Percentiles rank a stretch among this genome's conserved stretches.
phyloP scores from a whole-genome alignment of 2,888 invertebrate species.

The Onthophagus sagittarius region DNA sequence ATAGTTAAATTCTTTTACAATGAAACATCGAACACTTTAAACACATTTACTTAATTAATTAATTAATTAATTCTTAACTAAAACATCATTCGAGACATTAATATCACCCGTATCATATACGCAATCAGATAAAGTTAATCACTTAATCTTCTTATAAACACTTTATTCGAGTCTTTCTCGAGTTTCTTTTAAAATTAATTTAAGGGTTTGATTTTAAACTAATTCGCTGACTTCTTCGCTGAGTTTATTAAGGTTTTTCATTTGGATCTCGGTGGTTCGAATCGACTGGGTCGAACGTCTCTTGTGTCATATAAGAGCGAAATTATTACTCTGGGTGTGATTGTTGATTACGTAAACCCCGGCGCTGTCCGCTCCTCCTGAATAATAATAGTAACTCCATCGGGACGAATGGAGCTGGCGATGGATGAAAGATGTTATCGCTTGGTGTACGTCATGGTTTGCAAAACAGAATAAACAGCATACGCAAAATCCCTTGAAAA shows the following conservation, averaged over 20 bases:
- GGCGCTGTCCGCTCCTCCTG: constrained; percentile 39
- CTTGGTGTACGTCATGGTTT: constrained; percentile 66
- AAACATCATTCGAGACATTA: too few relatives aligned
- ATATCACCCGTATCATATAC: too few relatives aligned
- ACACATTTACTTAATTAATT: too few relatives aligned
- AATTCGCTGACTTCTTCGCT: constrained; percentile 22
- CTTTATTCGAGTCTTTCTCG: not conserved
- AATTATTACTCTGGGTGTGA: constrained; percentile 38
- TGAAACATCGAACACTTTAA: too few relatives aligned
- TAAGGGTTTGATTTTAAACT: constrained; percentile 10
- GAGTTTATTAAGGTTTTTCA: constrained; percentile 18
- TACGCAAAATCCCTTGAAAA: constrained; percentile 63
- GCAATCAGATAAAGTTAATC: too few relatives aligned
- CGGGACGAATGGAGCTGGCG: constrained; percentile 42
- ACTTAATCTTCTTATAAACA: too few relatives aligned
- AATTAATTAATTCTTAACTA: too few relatives aligned
- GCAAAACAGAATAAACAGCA: constrained; percentile 71
- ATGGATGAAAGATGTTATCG: constrained; percentile 50
- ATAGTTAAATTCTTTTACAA: too few relatives aligned
- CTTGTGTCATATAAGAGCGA: constrained; percentile 37
- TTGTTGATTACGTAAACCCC: constrained; percentile 42
- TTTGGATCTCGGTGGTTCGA: constrained; percentile 18
- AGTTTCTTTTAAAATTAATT: not conserved
- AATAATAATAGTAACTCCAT: constrained; percentile 40
- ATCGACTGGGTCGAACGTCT: constrained; percentile 32